phyloP scores from a whole-genome alignment of 2,888 invertebrate genomes.

The Leptinotarsa juncta region DNA sequence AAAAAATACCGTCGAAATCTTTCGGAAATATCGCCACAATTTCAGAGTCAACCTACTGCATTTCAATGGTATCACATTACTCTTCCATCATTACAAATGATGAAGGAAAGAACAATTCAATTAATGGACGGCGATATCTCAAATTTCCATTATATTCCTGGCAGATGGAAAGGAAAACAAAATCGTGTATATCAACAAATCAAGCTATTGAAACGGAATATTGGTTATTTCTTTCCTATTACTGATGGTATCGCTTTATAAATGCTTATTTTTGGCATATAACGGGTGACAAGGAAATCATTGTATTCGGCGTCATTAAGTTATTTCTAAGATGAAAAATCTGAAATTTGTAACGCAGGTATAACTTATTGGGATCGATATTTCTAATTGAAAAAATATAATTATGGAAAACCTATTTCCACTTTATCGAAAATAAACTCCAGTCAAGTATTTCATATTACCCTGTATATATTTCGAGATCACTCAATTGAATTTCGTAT shows the following conservation, averaged over 20 bases:
- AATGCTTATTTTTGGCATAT: background rate
- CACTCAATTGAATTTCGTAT: too few relatives aligned
- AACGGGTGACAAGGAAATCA: too few relatives aligned
- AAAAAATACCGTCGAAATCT: background rate
- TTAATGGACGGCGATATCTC: constrained; percentile 13
- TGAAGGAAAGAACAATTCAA: constrained; percentile 17
- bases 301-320: too few relatives aligned
- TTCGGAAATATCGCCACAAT: constrained; percentile 2
- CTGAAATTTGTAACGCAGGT: too few relatives aligned
- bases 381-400: too few relatives aligned
- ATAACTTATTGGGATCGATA: too few relatives aligned
- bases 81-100: background rate
- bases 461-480: too few relatives aligned
- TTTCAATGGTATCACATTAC: constrained; percentile 14
- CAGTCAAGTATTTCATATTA: too few relatives aligned
- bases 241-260: background rate
- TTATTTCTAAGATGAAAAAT: too few relatives aligned
- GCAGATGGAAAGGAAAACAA: constrained; percentile 1
- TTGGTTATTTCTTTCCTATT: background rate
- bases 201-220: background rate
- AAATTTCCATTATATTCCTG: constrained; percentile 17
- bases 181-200: constrained; percentile 14
- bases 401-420: too few relatives aligned
- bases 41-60: background rate
- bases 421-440: too few relatives aligned